A percentile compares a stretch with the other conserved stretches of the same genome.
phyloP scores from a whole-genome alignment of 2,888 invertebrate species.

The Griposia aprilina region DNA sequence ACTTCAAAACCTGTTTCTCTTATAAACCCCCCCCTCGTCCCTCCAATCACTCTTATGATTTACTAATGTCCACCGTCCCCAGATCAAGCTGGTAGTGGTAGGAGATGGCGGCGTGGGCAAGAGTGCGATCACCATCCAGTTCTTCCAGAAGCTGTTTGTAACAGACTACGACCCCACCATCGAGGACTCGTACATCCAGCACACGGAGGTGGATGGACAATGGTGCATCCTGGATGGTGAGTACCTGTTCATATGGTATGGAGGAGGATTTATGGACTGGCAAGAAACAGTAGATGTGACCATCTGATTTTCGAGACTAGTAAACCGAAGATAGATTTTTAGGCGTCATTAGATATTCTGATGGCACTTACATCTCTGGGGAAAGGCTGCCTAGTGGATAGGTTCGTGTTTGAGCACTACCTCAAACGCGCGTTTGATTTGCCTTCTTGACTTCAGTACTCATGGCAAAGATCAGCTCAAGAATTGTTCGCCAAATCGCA shows the following conservation, averaged over 20 bases:
- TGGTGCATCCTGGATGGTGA: slow-evolving; percentile 97
- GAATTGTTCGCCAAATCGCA: background rate
- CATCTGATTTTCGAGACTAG: background rate
- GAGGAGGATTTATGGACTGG: background rate
- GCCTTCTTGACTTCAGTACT: background rate
- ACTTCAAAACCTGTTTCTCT: background rate
- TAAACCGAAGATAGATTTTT: background rate
- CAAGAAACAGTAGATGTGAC: no score
- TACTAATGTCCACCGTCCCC: slow-evolving; percentile 45
- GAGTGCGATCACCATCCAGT: slow-evolving; percentile 98
- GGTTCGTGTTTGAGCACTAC: background rate
- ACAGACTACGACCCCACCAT: slow-evolving; percentile 99
- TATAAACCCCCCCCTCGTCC: no score
- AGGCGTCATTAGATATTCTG: no score
- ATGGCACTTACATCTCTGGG: no score
- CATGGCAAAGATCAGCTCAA: background rate
- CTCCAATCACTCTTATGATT: background rate
- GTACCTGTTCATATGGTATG: slow-evolving; percentile 29
- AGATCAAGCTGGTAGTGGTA: slow-evolving; percentile 97
- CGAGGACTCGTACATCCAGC: slow-evolving; percentile 98
- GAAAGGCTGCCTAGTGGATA: background rate
- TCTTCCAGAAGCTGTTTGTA: slow-evolving; percentile 98
- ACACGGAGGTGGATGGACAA: slow-evolving; percentile 97
- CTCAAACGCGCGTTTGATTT: background rate
- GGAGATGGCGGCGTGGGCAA: slow-evolving; percentile 99